These are phyloP conservation scores for Agonopterix arenella DNA, from an alignment of 2,888 invertebrate species.

Conservation along the genomic window DNA sequence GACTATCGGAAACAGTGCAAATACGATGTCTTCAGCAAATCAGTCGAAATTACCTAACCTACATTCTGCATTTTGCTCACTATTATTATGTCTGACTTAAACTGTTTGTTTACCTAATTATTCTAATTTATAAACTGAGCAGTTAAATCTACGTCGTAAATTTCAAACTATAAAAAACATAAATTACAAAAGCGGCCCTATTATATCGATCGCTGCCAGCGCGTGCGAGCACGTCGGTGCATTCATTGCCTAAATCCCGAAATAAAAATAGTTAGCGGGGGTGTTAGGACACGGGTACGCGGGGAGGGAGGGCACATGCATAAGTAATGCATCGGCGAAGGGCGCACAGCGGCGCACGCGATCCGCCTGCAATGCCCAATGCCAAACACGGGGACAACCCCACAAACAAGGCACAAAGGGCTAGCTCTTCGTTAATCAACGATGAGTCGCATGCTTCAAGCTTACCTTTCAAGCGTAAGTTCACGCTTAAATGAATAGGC, in stretches of 20 bases:
- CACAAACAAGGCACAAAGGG: conserved; percentile 6
- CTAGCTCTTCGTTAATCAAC: conserved; percentile 49
- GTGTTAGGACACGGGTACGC: conserved; percentile 18
- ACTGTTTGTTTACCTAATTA: no score
- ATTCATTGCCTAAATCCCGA: conserved; percentile 55
- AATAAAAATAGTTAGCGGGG: conserved; percentile 53
- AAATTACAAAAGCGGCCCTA: conserved; percentile 1
- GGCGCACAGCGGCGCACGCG: conserved; percentile 60
- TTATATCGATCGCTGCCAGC: conserved; percentile 36
- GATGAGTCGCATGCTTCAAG: conserved; percentile 30
- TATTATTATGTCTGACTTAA: no score
- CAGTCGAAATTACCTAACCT: no score
- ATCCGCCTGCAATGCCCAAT: conserved; percentile 32
- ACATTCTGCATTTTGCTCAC: no score
- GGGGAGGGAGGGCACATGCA: conserved; percentile 54
- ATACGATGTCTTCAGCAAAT: no score
- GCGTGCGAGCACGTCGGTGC: conserved; percentile 29
- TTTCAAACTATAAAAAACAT: not conserved
- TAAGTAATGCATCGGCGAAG: conserved; percentile 70
- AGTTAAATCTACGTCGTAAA: no score
- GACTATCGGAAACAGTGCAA: no score
- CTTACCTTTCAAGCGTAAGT: conserved; percentile 20
- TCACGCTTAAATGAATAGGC: conserved; percentile 15
- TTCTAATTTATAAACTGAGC: no score
- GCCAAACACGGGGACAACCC: conserved; percentile 42